Percentiles rank a stretch among this genome's conserved stretches.
These are phyloP conservation scores for Chauna torquata DNA, from an alignment of 2,113 vertebrate species.

Conservation along the genomic window DNA sequence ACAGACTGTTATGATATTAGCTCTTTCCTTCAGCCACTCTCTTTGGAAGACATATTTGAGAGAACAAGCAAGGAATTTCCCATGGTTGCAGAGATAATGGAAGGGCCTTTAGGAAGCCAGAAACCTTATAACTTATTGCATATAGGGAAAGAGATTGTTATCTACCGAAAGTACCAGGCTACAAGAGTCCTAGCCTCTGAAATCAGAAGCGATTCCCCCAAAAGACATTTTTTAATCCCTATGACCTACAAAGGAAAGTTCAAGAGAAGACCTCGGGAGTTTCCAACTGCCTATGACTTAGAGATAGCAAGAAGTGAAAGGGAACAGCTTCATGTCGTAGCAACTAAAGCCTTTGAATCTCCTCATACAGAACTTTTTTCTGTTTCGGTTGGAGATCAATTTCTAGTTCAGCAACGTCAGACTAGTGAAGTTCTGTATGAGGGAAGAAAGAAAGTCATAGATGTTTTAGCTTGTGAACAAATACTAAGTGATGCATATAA, in stretches of 20 bases:
- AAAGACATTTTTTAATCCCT: conserved; percentile 85
- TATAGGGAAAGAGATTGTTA: conserved; percentile 75
- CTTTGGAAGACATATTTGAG: conserved; percentile 79
- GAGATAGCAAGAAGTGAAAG: conserved; percentile 78
- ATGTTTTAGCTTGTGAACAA: conserved; percentile 79
- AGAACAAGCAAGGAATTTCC: conserved; percentile 81
- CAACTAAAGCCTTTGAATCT: conserved; percentile 80
- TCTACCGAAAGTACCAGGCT: conserved; percentile 78
- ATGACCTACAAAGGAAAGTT: conserved; percentile 85
- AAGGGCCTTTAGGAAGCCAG: conserved; percentile 59
- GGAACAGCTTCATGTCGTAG: conserved; percentile 82
- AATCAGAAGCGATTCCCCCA: conserved; percentile 77
- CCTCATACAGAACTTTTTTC: conserved; percentile 74
- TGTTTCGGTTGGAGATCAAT: conserved; percentile 82
- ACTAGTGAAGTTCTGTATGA: conserved; percentile 66
- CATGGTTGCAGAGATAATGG: conserved; percentile 80
- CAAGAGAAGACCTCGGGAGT: conserved; percentile 82
- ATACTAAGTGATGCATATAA: conserved; percentile 69
- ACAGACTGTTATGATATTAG: conserved; percentile 77
- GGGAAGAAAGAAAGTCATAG: conserved; percentile 56
- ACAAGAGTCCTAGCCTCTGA: conserved; percentile 83
- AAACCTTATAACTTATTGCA: conserved; percentile 62
- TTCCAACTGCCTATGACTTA: conserved; percentile 85
- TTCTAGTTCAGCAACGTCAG: conserved; percentile 76
- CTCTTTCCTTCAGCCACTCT: conserved; percentile 80